Conservation (phyloP, 2,113 vertebrate species). For the Stictonetta naevosa region DNA sequence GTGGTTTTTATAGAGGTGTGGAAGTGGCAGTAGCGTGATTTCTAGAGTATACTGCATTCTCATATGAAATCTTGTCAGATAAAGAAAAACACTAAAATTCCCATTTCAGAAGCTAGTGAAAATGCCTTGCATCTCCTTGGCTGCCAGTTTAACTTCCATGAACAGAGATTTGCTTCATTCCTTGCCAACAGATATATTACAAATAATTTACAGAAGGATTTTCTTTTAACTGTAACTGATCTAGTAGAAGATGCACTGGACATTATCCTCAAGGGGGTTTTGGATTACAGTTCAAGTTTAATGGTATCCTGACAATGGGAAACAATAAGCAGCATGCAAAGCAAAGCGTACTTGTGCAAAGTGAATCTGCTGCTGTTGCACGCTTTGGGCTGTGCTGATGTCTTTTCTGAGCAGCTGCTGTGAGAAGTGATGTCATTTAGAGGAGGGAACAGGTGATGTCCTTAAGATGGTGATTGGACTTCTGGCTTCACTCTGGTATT, state of each 20-base stretch:
- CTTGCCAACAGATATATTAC: background rate
- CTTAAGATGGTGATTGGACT: background rate
- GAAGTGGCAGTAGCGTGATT: background rate
- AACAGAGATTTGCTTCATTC: background rate
- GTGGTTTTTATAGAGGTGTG: background rate
- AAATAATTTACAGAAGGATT: background rate
- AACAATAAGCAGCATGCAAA: background rate
- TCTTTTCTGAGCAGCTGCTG: background rate
- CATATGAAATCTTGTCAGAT: background rate
- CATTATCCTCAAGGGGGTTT: background rate
- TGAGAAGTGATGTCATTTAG: background rate
- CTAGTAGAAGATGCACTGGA: background rate
- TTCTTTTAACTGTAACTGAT: background rate
- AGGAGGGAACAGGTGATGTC: too few relatives aligned
- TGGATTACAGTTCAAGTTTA: background rate
- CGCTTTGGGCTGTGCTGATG: background rate
- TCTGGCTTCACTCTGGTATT: background rate
- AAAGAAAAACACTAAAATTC: background rate
- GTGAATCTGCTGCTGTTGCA: background rate
- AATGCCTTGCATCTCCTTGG: background rate
- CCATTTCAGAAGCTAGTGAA: background rate
- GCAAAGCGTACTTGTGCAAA: background rate
- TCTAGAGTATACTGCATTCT: background rate
- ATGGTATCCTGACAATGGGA: background rate
- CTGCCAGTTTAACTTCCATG: background rate